These are phyloP conservation scores for Onychostoma macrolepis DNA, from an alignment of 2,113 vertebrate genomes.

Conservation along the genomic window DNA sequence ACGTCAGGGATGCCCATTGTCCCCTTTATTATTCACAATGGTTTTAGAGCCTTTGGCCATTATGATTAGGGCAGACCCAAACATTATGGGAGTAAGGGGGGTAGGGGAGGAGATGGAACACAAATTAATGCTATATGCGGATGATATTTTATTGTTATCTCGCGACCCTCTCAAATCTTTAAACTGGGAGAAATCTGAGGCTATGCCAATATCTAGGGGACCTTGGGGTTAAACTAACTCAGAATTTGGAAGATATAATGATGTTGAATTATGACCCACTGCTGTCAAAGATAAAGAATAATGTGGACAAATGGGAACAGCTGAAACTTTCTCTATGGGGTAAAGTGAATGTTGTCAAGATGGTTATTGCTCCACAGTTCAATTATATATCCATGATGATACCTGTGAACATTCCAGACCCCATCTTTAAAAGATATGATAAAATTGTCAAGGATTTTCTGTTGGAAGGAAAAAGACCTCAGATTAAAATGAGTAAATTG, in stretches of 20 bases:
- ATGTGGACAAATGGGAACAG: neutral
- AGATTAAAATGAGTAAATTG: neutral
- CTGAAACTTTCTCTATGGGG: neutral
- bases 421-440: neutral
- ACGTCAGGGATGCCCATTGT: too few species aligned
- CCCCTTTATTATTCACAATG: too few species aligned
- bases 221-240: neutral
- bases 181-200: too few species aligned
- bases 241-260: neutral
- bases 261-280: neutral
- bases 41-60: too few species aligned
- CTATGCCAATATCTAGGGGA: too few species aligned
- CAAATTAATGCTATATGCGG: too few species aligned
- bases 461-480: neutral
- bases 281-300: neutral
- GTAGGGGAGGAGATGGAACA: too few species aligned
- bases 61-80: too few species aligned
- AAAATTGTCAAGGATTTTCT: neutral
- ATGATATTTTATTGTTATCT: too few species aligned
- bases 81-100: too few species aligned
- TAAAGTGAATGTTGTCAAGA: neutral
- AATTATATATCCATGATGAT: neutral
- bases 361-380: neutral
- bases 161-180: too few species aligned
- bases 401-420: too few species aligned